Evolutionary conservation across 2,113 vertebrate genomes (phyloP), one percentile per base, ranked within the genome.

Genomic region (Hippocampus barbouri): DNA sequence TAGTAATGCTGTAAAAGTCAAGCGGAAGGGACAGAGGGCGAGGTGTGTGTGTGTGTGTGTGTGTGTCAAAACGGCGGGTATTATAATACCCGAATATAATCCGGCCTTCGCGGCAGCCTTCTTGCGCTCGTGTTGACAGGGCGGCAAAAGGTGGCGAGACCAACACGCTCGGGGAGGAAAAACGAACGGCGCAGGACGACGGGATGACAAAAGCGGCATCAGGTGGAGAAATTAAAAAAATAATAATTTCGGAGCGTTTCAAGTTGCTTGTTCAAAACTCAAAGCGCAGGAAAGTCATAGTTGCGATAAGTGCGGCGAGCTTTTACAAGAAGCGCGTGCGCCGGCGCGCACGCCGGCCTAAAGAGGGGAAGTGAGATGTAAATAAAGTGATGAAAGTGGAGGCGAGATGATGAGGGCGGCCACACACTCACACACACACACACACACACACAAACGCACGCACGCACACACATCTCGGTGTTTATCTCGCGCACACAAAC

Each of bases 81-180:
- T 91, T 23, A 20, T 18, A 8, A 61, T 65, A 43, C 14, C 89
- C 87, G 82, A 86, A 85, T 70, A 68, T 89, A 91, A 91, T 90
- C 89, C 90, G 78, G 23, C 54, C 82, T 79, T 80, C 23, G 43
- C 78, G 67, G 87, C 78, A 89, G 89, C 79, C 84, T 88, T 90
- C 88, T 86, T 88, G 61, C 78, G 80, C 82, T 86, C 76, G 72
- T 89, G 87, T 90, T 88, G 89, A 89, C 82, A 81, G 75, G 76
- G 79, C 75, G 21, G 60, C 73, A 60, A 61, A 56, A 76, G 79
- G 78, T 73, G 64, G 82, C 83, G 86, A 72, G 70, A 85, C 87
- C 77, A 85, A 74, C 85, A 88, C 82, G 79, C 77, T 68, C 75
- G 59, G 64, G 57, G 59, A 18, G n/a, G 8, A 47, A 49, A 73